phyloP scores from a whole-genome alignment of 2,888 invertebrate genomes.

The Magallana nippona region DNA sequence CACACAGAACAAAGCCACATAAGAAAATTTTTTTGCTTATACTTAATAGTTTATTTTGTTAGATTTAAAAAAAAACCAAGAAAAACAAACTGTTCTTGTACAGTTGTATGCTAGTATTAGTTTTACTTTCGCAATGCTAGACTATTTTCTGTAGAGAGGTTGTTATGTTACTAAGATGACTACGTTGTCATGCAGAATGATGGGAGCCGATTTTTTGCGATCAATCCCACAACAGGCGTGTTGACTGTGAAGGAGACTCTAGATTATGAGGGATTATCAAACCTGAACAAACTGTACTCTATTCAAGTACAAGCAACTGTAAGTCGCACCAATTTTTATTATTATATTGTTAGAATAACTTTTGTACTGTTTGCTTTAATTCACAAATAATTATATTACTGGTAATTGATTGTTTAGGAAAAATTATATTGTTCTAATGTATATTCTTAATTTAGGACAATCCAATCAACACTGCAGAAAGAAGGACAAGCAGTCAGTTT shows the following conservation, averaged over 20 bases:
- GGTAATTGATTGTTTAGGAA: neutral
- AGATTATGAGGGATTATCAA: constrained; percentile 61
- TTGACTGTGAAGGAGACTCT: constrained; percentile 54
- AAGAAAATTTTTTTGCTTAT: no score
- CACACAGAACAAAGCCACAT: no score
- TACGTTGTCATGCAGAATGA: constrained; percentile 50
- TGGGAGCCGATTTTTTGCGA: constrained; percentile 52
- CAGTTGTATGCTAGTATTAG: no score
- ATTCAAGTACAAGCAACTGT: constrained; percentile 29
- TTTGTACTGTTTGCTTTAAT: no score
- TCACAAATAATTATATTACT: no score
- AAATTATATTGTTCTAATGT: neutral
- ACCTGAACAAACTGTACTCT: constrained; percentile 18
- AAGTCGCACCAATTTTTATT: neutral
- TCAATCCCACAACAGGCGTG: constrained; percentile 50
- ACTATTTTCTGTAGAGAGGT: no score
- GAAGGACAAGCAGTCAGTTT: constrained; percentile 36
- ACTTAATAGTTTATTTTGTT: no score
- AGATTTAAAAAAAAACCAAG: no score
- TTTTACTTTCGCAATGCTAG: no score
- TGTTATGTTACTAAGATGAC: neutral
- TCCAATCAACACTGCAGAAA: constrained; percentile 31
- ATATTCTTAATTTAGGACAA: constrained; percentile 41
- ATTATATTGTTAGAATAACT: no score
- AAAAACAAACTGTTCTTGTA: no score